Base-by-base conservation (phyloP, 2,888 invertebrate species). In the Heteromurus nitidus region DNA sequence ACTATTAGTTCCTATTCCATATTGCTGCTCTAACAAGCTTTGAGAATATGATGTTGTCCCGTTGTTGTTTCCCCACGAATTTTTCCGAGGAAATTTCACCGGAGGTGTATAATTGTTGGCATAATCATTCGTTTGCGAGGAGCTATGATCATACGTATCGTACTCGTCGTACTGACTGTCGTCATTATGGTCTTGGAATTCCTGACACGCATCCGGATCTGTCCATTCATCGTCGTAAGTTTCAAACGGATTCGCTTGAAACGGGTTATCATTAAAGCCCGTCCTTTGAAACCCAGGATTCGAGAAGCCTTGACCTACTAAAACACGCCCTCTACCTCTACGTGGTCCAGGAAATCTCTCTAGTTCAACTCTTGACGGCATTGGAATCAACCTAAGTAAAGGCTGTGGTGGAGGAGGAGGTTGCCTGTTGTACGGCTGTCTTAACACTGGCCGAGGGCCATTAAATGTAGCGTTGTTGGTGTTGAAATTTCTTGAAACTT, bases 311-410 rank as follows among this genome's bases (percentile, higher is more conserved):
- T n/a, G n/a, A n/a, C n/a, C n/a, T n/a, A n/a, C n/a, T n/a, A n/a
- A 47, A n/a, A 47, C 47, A 24, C 80, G 42, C 0, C 73, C 80
- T 28, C 60, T 53, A 16, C 55, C 50, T n/a, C 16, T 1, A 7
- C 58, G 13, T 5, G 22, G 3, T 5, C 30, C 9, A 31, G 79
- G 80, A 31, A 16, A 67, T 28, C 50, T 30, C n/a, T 30, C 18
- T 1, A 73, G n/a, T 13, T 80, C 80, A 3, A 28, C 26, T 47
- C 60, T 3, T 18, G 80, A 72, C 22, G 80, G 80, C 80, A 80
- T 80, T 2, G 80, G 80, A 30, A 80, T 80, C 24, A 80, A 13
- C 47, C 80, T 65, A 72, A 72, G 72, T 18, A 44, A 16, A 3
- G 65, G 28, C 1, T 28, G 26, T 53, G 36, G n/a, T n/a, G n/a